Evolutionary conservation across 2,113 vertebrate genomes (phyloP).

Genomic region (Capreolus pygargus): DNA sequence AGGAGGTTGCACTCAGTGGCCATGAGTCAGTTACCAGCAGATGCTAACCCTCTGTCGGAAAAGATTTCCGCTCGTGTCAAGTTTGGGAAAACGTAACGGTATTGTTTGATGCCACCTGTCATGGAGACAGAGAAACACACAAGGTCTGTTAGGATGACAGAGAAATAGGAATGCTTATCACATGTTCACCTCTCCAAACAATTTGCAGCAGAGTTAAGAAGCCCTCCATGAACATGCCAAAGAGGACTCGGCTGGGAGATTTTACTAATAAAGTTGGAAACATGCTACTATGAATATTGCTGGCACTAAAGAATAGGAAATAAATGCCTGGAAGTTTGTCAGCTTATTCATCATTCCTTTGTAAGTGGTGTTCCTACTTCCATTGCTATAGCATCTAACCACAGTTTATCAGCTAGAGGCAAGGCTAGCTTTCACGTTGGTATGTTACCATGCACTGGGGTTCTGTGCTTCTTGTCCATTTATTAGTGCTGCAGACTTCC

Average conservation of each 20-base stretch:
- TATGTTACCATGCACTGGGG: conserved; percentile 78
- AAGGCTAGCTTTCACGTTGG: conserved; percentile 79
- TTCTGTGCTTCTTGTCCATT: conserved; percentile 82
- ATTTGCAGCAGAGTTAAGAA: conserved; percentile 41
- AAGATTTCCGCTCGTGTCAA: background rate
- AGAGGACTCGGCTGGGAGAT: conserved; percentile 31
- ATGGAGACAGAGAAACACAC: background rate
- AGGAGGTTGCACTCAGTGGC: background rate
- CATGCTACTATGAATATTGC: conserved; percentile 65
- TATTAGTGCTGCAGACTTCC: conserved; percentile 89
- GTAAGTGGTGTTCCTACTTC: conserved; percentile 75
- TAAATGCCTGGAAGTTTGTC: conserved; percentile 76
- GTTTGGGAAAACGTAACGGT: background rate
- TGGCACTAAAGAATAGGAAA: conserved; percentile 66
- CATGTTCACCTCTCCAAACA: background rate
- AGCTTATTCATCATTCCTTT: conserved; percentile 81
- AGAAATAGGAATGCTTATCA: background rate
- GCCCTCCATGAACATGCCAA: background rate
- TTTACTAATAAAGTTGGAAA: conserved; percentile 74
- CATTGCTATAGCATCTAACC: conserved; percentile 80
- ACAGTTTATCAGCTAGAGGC: conserved; percentile 85
- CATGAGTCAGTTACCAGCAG: background rate
- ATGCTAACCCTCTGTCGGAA: background rate
- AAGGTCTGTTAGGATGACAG: background rate
- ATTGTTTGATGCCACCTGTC: background rate